Evolutionary conservation across 2,113 vertebrate species (phyloP).

Genomic region (Tympanuchus pallidicinctus): DNA sequence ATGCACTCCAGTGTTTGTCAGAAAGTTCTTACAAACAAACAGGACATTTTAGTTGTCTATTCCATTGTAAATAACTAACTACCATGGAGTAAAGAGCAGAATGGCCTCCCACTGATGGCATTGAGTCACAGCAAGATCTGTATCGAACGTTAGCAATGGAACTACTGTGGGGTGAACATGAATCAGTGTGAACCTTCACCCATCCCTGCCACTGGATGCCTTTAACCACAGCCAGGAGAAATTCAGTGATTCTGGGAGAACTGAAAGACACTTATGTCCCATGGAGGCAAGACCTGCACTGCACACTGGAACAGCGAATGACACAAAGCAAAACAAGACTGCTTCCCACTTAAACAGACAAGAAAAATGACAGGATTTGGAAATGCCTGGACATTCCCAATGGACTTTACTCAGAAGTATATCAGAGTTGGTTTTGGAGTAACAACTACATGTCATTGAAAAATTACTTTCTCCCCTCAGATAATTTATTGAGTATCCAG

Average conservation of each 20-base stretch:
- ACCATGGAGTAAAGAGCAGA: background rate
- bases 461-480: slow-evolving; percentile 3
- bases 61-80: background rate
- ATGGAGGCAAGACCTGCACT: background rate
- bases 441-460: slow-evolving; percentile 44
- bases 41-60: background rate
- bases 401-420: slow-evolving; percentile 21
- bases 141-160: background rate
- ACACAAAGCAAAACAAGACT: background rate
- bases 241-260: background rate
- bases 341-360: slow-evolving; percentile 4
- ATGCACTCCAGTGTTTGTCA: background rate
- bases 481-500: slow-evolving; percentile 19
- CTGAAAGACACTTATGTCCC: background rate
- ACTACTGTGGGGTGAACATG: background rate
- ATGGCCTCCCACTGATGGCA: background rate
- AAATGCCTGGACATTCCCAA: slow-evolving; percentile 19
- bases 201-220: background rate
- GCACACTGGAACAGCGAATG: rapidly evolving
- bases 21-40: too few species aligned
- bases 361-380: background rate
- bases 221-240: background rate
- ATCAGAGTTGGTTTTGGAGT: slow-evolving; percentile 48
- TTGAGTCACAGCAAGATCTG: background rate
- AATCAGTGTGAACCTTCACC: background rate